These are phyloP conservation scores for Parus major DNA, from an alignment of 2,113 vertebrate genomes.

Conservation along the genomic window DNA sequence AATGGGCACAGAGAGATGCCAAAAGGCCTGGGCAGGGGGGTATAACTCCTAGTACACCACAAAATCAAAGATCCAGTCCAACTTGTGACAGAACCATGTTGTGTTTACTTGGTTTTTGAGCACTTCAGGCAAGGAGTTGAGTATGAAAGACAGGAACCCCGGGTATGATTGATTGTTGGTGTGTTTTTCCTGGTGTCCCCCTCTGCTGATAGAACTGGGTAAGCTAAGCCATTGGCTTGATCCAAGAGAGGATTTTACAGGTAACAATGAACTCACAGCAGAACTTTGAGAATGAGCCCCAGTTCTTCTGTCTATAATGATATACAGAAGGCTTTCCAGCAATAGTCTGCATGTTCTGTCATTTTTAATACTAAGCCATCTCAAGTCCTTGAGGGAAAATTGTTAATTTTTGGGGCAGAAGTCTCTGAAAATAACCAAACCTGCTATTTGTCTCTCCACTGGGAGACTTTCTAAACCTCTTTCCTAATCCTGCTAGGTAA, in stretches of 20 bases:
- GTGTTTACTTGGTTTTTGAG: neutral
- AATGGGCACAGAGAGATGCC: too few species aligned
- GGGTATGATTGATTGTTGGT: neutral
- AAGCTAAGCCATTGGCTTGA: neutral
- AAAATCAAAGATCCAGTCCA: neutral
- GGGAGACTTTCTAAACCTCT: neutral
- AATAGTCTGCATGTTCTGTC: neutral
- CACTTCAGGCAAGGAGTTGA: neutral
- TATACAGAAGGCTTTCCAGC: neutral
- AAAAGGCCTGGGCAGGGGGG: neutral
- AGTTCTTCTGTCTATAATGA: fast-evolving
- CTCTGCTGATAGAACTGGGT: neutral
- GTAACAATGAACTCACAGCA: neutral
- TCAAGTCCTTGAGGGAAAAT: neutral
- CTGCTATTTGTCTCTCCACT: neutral
- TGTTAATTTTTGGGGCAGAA: neutral
- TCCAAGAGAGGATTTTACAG: neutral
- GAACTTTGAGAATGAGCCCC: neutral
- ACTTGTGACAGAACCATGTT: fast-evolving
- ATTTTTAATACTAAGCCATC: neutral
- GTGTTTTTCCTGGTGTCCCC: neutral
- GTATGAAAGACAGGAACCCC: neutral
- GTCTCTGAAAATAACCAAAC: neutral
- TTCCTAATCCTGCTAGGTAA: neutral
- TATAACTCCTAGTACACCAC: neutral